phyloP scores from a whole-genome alignment of 2,888 invertebrate species.

The Unio pictorum region DNA sequence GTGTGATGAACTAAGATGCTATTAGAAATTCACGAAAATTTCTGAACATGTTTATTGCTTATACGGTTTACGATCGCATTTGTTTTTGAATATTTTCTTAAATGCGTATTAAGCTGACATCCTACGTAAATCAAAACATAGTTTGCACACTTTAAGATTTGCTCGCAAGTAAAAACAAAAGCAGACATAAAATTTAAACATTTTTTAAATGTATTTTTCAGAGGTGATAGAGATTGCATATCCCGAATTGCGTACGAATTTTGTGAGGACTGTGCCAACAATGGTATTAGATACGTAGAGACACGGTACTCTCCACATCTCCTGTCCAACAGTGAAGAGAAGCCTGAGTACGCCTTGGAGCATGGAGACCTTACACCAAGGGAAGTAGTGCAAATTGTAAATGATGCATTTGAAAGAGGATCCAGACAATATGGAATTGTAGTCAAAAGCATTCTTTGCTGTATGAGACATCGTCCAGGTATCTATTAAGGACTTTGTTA shows the following conservation, averaged over 20 bases:
- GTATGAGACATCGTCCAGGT: slow-evolving; percentile 71
- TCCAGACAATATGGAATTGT: slow-evolving; percentile 72
- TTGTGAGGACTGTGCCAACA: slow-evolving; percentile 74
- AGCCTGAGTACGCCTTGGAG: slow-evolving; percentile 32
- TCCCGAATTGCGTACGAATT: slow-evolving; percentile 75
- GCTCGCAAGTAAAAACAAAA: too few relatives aligned
- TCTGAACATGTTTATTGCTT: too few relatives aligned
- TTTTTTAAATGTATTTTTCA: slow-evolving; percentile 18
- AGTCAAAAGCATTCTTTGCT: slow-evolving; percentile 73
- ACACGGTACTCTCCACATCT: slow-evolving; percentile 74
- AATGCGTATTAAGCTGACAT: too few relatives aligned
- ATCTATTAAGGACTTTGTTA: slow-evolving; percentile 9
- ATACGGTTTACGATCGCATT: too few relatives aligned
- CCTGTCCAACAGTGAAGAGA: slow-evolving; percentile 54
- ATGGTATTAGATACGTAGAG: slow-evolving; percentile 75
- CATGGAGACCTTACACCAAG: slow-evolving; percentile 58
- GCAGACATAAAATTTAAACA: neutral
- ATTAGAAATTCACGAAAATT: too few relatives aligned
- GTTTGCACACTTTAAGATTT: too few relatives aligned
- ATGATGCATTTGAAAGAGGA: slow-evolving; percentile 71
- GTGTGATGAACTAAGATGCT: too few relatives aligned
- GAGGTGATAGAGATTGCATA: slow-evolving; percentile 73
- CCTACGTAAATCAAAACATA: too few relatives aligned
- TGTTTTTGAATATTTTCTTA: too few relatives aligned
- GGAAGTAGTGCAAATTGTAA: slow-evolving; percentile 71